These are phyloP conservation scores for Porites divaricata DNA, from an alignment of 92 coral and sea anemone species.

Conservation along the genomic window DNA sequence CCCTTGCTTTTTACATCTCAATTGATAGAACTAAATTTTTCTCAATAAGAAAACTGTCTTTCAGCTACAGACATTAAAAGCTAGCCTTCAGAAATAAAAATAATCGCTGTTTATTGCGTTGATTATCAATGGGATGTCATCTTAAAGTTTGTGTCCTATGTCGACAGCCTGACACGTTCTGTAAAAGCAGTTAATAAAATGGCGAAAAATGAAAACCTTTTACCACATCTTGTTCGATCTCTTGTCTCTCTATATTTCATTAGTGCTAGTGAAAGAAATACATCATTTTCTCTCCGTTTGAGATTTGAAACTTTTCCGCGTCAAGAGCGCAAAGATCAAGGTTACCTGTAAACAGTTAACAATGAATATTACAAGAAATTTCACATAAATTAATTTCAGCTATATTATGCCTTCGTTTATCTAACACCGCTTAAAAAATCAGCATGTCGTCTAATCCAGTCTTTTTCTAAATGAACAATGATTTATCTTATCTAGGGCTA, in stretches of 20 bases:
- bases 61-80: not conserved
- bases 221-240: too few species aligned
- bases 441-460: not conserved
- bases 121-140: too few species aligned
- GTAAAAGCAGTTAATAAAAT: not conserved
- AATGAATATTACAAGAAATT: not conserved
- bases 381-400: not conserved
- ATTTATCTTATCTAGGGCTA: not conserved
- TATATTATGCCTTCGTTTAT: not conserved
- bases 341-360: not conserved
- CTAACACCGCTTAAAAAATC: not conserved
- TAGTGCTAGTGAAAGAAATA: not conserved
- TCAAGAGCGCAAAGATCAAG: not conserved
- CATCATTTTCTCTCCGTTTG: not conserved
- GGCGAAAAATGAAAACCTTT: not conserved
- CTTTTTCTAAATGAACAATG: too few species aligned
- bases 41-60: not conserved
- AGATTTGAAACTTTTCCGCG: not conserved
- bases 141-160: not conserved
- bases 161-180: too few species aligned
- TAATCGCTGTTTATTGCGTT: not conserved
- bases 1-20: too few species aligned
- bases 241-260: too few species aligned
- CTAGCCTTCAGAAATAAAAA: not conserved
- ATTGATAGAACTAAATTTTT: too few species aligned